Conservation (phyloP, 1,140 invertebrate genomes). For the Meloidogyne hapla region DNA sequence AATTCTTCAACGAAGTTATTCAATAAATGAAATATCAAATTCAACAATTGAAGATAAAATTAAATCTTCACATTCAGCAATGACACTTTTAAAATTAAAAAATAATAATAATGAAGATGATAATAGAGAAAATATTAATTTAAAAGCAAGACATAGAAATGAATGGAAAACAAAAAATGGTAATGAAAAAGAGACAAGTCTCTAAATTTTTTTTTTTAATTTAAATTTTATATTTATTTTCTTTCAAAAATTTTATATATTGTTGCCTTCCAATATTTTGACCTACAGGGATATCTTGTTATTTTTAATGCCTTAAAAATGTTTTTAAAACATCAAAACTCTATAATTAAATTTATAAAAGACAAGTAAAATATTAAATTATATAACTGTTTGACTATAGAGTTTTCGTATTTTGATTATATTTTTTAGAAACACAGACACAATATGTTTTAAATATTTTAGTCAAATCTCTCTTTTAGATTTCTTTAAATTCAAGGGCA, state of each 20-base stretch:
- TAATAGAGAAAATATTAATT: background rate
- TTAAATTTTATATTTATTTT: background rate
- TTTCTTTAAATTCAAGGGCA: too few relatives aligned
- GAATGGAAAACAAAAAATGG: background rate
- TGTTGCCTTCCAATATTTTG: background rate
- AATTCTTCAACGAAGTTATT: background rate
- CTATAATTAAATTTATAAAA: too few relatives aligned
- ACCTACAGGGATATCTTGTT: background rate
- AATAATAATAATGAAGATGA: background rate
- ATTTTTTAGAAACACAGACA: too few relatives aligned
- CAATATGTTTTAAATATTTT: too few relatives aligned
- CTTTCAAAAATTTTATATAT: background rate
- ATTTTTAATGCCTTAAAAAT: background rate
- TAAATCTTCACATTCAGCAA: background rate
- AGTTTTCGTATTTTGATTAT: too few relatives aligned
- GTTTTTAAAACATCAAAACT: too few relatives aligned
- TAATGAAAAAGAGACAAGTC: slow-evolving; percentile 1
- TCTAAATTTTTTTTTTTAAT: background rate
- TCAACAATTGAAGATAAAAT: background rate
- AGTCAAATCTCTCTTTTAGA: too few relatives aligned
- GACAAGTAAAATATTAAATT: too few relatives aligned
- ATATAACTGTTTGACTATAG: too few relatives aligned
- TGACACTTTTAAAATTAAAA: background rate
- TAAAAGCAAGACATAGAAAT: background rate
- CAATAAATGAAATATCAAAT: background rate